phyloP scores from a whole-genome alignment of 2,888 invertebrate species.

The Furcula furcula region DNA sequence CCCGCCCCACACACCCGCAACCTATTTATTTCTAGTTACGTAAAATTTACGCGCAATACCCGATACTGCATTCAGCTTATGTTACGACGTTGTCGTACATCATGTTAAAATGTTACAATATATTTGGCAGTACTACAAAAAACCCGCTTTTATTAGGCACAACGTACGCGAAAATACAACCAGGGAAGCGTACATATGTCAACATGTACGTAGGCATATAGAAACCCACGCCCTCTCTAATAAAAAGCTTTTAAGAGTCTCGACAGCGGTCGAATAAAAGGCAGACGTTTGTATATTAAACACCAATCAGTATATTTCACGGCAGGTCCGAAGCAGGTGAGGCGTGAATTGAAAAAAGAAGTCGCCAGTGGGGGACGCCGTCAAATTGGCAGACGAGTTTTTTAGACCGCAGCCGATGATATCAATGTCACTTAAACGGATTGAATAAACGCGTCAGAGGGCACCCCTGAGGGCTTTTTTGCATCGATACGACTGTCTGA shows the following conservation, averaged over 20 bases:
- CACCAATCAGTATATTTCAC: constrained; percentile 67
- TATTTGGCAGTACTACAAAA: neutral
- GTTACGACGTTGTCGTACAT: constrained; percentile 48
- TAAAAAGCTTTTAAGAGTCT: constrained; percentile 37
- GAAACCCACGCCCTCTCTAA: constrained; percentile 31
- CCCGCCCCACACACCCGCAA: constrained; percentile 80
- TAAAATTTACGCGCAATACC: constrained; percentile 81
- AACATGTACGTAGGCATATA: constrained; percentile 21
- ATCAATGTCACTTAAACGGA: constrained; percentile 81
- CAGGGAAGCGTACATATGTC: constrained; percentile 6
- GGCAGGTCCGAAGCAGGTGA: constrained; percentile 64
- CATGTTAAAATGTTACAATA: constrained; percentile 5
- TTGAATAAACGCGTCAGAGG: constrained; percentile 75
- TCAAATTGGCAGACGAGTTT: constrained; percentile 72
- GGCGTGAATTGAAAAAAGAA: constrained; percentile 69
- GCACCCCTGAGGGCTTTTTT: constrained; percentile 44
- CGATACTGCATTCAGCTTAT: constrained; percentile 77
- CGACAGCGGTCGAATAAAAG: constrained; percentile 40
- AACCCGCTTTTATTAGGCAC: neutral
- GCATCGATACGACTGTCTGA: constrained; percentile 33
- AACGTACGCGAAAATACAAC: constrained; percentile 12
- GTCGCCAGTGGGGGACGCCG: constrained; percentile 51
- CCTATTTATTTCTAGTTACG: constrained; percentile 82
- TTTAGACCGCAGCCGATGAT: constrained; percentile 71
- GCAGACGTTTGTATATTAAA: constrained; percentile 58